Percentiles rank a stretch among this genome's conserved stretches.
phyloP scores from a whole-genome alignment of 2,113 vertebrate genomes.

The Oncorhynchus gorbuscha region DNA sequence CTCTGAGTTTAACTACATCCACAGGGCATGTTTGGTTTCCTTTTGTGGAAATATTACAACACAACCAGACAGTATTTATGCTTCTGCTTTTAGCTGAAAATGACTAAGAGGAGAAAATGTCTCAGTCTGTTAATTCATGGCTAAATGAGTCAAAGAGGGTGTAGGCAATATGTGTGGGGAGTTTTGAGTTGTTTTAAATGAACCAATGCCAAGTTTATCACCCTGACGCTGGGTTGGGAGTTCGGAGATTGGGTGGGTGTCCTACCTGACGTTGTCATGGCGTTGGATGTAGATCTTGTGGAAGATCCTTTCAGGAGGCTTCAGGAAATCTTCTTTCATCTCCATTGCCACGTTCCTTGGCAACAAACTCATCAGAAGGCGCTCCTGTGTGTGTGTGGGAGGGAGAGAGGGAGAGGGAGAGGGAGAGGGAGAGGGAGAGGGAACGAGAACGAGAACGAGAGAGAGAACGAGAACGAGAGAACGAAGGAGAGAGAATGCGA shows the following conservation, averaged over 20 bases:
- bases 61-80: too few species aligned
- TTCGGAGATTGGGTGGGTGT: neutral
- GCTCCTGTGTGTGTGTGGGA: constrained; percentile 68
- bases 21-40: too few species aligned
- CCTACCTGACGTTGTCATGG: constrained; percentile 89
- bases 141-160: too few species aligned
- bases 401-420: too few species aligned
- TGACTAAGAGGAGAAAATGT: too few species aligned
- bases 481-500: neutral
- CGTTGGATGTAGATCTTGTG: constrained; percentile 92
- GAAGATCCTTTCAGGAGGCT: constrained; percentile 89
- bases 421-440: neutral
- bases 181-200: too few species aligned
- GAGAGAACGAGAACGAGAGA: neutral
- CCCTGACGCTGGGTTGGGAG: neutral
- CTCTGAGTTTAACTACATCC: too few species aligned
- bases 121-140: too few species aligned
- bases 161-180: too few species aligned
- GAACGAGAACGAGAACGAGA: neutral
- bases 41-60: too few species aligned
- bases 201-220: too few species aligned
- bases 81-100: too few species aligned
- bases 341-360: constrained; percentile 91
- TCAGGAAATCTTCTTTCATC: constrained; percentile 91
- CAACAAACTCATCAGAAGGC: constrained; percentile 87